Evolutionary conservation across 1,140 invertebrate genomes (phyloP), one percentile per base, ranked within the genome.

Genomic region (Ephestia elutella): DNA sequence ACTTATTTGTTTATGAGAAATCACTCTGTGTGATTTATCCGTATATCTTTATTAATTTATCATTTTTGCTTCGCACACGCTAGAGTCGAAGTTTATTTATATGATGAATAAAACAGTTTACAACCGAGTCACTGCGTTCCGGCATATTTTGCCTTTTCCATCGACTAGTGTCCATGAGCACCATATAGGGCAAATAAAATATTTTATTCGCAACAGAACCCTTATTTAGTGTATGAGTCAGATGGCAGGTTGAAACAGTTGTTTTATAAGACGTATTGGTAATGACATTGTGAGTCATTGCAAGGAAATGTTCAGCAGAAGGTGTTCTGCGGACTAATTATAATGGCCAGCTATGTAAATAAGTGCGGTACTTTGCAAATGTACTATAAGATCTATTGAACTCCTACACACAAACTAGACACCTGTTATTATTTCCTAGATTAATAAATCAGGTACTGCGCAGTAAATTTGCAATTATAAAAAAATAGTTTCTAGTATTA

Each of bases 221-320:
- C 82, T 84, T 87, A 84, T 87, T 85, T 86, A 84, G 82, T 65
- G 54, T 55, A 69, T 84, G 82, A 82, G 59, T 82, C 75, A 86
- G 60, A 63, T 60, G 13, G 58, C 66, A 60, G 62, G 70, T 72
- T 53, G 71, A 70, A 75, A 77, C 71, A 65, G 60, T 73, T 63
- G 49, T 48, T 68, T 69, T 62, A 70, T 55, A 38, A 44, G 10
- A 44, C 38, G 38, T 44, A 44, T 44, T 7, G 38, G 38, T 15
- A 44, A 44, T 44, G 38, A 44, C 38, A 44, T 44, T 59, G 62
- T 85, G 80, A 86, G 55, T 82, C 82, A 86, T 70, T 68, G 59
- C 50, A 44, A 74, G 65, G 70, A 65, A 57, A 73, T 81, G 75
- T 73, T 69, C 55, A 55, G 63, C 58, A 71, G 75, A 78, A 81